Evolutionary conservation across 2,888 invertebrate genomes (phyloP).

Genomic region (Bedellia somnulentella): DNA sequence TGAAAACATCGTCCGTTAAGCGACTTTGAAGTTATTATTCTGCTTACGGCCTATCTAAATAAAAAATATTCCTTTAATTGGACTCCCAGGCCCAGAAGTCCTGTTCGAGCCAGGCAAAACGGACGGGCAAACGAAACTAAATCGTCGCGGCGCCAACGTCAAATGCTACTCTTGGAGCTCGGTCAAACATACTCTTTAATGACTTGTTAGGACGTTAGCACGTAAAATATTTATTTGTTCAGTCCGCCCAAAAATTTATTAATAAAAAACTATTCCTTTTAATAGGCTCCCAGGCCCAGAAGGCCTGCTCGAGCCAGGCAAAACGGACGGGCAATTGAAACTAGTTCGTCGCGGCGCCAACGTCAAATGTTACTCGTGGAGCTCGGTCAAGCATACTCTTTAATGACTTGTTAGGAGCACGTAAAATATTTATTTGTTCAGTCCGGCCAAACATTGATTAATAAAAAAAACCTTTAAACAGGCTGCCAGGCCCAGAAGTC

Average conservation of each 20-base stretch:
- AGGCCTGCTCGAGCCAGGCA: slow-evolving; percentile 75
- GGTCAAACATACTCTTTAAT: too few species aligned
- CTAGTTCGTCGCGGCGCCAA: slow-evolving; percentile 72
- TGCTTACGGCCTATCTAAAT: too few species aligned
- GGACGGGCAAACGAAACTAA: slow-evolving; percentile 85
- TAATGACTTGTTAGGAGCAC: too few species aligned
- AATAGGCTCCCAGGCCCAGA: slow-evolving; percentile 79
- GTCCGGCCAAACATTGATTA: too few species aligned
- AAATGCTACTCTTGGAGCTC: slow-evolving; percentile 80
- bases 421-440: too few species aligned
- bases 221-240: too few species aligned
- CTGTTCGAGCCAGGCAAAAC: slow-evolving; percentile 73
- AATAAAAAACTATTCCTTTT: slow-evolving; percentile 57
- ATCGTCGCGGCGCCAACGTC: slow-evolving; percentile 70
- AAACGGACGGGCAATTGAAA: slow-evolving; percentile 80
- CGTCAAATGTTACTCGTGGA: slow-evolving; percentile 83
- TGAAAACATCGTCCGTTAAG: too few species aligned
- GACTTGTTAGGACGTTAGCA: too few species aligned
- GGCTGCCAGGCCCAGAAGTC: slow-evolving; percentile 80
- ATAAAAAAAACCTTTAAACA: slow-evolving; percentile 27
- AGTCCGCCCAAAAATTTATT: too few species aligned
- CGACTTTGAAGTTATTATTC: too few species aligned
- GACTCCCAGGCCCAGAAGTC: slow-evolving; percentile 80
- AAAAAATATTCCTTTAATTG: slow-evolving; percentile 58
- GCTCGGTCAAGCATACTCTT: slow-evolving; percentile 52